Conservation (phyloP, 2,113 vertebrate species). For the Pterocles gutturalis region DNA sequence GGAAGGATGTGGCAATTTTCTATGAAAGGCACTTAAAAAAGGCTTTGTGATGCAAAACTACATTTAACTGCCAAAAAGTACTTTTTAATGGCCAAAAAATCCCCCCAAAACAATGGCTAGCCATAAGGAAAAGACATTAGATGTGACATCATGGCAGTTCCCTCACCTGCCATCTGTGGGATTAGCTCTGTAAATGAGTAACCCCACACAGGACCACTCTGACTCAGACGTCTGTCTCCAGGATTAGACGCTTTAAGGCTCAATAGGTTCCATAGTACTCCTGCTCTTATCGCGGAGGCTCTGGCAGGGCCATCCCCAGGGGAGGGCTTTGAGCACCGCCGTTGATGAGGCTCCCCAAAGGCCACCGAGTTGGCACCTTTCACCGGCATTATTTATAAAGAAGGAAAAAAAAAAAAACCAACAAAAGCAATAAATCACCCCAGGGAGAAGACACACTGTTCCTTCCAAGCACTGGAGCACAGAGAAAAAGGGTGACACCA, state of each 20-base stretch:
- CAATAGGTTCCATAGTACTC: fast-evolving
- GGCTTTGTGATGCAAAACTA: conserved; percentile 5
- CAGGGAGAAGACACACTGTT: neutral
- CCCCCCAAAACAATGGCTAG: conserved; percentile 10
- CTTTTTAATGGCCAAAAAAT: neutral
- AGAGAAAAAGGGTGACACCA: neutral
- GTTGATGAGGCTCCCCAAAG: neutral
- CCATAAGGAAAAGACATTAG: conserved; percentile 43
- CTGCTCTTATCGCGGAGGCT: fast-evolving
- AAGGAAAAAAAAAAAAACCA: no score
- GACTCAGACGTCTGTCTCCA: neutral
- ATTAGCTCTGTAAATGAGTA: neutral
- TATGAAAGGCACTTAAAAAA: neutral
- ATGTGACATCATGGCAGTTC: neutral
- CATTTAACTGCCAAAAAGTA: neutral
- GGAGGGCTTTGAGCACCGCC: fast-evolving
- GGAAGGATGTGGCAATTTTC: conserved; percentile 41
- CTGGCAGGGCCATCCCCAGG: neutral
- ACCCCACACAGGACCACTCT: neutral
- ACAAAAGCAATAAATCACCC: neutral
- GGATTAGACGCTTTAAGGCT: neutral
- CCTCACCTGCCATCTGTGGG: neutral
- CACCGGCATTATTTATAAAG: neutral
- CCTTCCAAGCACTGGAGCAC: neutral
- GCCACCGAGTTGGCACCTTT: neutral